Conservation (phyloP, 30 jellyfish, hydroid and myxozoan genomes). For the Phacellophora camtschatica region DNA sequence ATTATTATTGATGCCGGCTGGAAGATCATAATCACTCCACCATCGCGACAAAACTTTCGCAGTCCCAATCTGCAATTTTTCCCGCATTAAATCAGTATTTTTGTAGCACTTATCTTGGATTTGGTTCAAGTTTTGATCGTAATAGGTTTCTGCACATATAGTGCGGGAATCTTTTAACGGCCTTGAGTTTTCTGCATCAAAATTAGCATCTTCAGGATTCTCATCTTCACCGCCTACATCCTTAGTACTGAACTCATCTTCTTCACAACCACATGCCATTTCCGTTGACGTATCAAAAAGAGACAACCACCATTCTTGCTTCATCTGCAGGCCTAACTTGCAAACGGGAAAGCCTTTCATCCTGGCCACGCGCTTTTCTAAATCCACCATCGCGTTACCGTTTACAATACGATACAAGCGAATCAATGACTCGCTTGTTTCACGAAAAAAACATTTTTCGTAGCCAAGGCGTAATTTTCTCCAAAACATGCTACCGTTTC, state of each 20-base stretch:
- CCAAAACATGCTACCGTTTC: constrained; percentile 46
- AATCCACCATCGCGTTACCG: constrained; percentile 55
- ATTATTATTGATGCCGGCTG: neutral
- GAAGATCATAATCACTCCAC: constrained; percentile 1
- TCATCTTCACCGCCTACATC: neutral
- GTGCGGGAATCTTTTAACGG: neutral
- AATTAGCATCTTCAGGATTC: neutral
- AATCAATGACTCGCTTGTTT: constrained; percentile 55
- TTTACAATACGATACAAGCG: constrained; percentile 70
- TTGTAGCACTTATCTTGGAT: neutral
- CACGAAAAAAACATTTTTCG: constrained; percentile 76
- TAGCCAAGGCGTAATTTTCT: constrained; percentile 78
- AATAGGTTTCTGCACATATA: neutral
- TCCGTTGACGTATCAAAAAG: constrained; percentile 64
- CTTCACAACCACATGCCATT: neutral
- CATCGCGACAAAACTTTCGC: constrained; percentile 65
- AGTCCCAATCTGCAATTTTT: constrained; percentile 40
- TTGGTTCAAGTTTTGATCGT: neutral
- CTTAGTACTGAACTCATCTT: neutral
- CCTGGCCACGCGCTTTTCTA: constrained; percentile 58
- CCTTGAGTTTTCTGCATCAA: neutral
- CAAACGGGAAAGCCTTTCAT: constrained; percentile 64
- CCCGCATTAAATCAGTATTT: constrained; percentile 31
- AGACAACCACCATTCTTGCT: constrained; percentile 92
- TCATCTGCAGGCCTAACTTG: constrained; percentile 85